Conservation (phyloP, 1,140 invertebrate species). For the Papilio aristodemus region DNA sequence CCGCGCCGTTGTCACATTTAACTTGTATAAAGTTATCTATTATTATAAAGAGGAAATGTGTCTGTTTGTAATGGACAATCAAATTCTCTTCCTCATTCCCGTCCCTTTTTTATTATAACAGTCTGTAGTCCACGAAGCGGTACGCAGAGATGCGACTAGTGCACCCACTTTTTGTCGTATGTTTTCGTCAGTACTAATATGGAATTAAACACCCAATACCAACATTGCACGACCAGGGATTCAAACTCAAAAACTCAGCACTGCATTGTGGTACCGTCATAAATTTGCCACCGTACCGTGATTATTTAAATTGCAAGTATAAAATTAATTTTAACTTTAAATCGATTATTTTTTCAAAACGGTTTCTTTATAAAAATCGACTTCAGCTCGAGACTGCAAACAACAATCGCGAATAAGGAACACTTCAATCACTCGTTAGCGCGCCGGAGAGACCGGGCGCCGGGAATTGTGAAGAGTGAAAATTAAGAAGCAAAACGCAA, state of each 20-base stretch:
- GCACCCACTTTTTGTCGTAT: too few relatives aligned
- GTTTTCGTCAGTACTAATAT: too few relatives aligned
- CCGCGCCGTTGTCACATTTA: neutral
- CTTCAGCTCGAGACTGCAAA: slow-evolving; percentile 24
- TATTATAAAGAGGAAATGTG: neutral
- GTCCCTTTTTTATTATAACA: too few relatives aligned
- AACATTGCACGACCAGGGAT: too few relatives aligned
- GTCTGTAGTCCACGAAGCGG: too few relatives aligned
- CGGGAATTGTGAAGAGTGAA: slow-evolving; percentile 44
- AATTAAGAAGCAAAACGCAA: slow-evolving; percentile 51
- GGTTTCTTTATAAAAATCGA: slow-evolving; percentile 16
- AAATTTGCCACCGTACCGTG: too few relatives aligned
- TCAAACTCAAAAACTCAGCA: too few relatives aligned
- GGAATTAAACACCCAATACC: too few relatives aligned
- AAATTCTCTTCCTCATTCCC: too few relatives aligned
- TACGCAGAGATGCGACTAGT: too few relatives aligned
- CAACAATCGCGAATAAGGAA: slow-evolving; percentile 33
- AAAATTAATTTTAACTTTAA: neutral
- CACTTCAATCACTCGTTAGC: slow-evolving; percentile 45
- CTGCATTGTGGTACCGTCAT: too few relatives aligned
- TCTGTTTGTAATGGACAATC: neutral
- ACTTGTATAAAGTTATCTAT: neutral
- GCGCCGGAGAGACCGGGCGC: slow-evolving; percentile 34
- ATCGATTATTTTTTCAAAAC: neutral
- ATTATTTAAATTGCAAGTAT: too few relatives aligned